These are phyloP conservation scores for Allacma fusca DNA, from an alignment of 2,888 invertebrate species.

Conservation along the genomic window DNA sequence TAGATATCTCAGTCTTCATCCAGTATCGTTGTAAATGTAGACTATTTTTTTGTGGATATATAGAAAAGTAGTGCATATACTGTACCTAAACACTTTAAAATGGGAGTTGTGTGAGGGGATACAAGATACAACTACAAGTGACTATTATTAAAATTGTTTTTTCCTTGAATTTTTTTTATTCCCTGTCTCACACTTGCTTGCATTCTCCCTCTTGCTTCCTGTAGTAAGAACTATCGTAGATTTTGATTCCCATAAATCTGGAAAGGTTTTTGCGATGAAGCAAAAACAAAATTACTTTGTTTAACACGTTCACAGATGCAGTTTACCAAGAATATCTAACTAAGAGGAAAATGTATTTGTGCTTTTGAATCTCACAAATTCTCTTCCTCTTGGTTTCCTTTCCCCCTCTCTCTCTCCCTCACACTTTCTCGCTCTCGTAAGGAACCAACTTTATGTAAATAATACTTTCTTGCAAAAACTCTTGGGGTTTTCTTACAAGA, in stretches of 20 bases:
- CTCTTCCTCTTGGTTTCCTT: background rate
- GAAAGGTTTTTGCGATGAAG: conserved; percentile 20
- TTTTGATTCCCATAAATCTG: conserved; percentile 50
- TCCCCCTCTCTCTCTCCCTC: background rate
- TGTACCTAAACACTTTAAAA: too few relatives aligned
- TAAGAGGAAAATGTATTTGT: background rate
- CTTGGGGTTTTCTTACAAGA: background rate
- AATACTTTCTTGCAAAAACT: background rate
- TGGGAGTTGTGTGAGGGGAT: too few relatives aligned
- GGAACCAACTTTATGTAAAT: background rate
- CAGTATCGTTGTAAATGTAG: too few relatives aligned
- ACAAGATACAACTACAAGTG: too few relatives aligned
- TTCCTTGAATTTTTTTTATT: too few relatives aligned
- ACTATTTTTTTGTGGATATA: too few relatives aligned
- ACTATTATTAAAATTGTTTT: too few relatives aligned
- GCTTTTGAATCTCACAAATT: background rate
- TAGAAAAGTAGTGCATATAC: too few relatives aligned
- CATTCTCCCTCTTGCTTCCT: conserved; percentile 7
- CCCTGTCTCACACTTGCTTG: too few relatives aligned
- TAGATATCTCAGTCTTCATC: too few relatives aligned
- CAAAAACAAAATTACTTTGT: conserved; percentile 29
- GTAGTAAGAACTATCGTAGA: background rate
- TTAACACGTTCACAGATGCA: conserved; percentile 26
- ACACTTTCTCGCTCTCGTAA: background rate
- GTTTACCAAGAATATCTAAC: background rate